Conservation (phyloP, 2,113 vertebrate species). For the Amazona vittata region DNA sequence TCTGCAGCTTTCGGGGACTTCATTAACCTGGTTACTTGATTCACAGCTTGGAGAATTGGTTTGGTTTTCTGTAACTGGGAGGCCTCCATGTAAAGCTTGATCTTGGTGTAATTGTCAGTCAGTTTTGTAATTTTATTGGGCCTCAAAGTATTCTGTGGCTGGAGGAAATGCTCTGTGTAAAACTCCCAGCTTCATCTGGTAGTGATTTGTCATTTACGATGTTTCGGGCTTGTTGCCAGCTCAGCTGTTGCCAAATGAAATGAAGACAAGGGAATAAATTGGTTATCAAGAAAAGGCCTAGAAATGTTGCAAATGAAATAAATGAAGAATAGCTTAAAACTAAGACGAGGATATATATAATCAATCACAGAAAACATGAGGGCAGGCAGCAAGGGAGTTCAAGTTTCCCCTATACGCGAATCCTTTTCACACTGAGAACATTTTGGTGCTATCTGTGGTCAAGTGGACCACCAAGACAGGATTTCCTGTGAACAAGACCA, state of each 20-base stretch:
- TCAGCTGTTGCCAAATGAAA: constrained; percentile 75
- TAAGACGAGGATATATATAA: constrained; percentile 17
- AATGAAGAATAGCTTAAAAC: constrained; percentile 58
- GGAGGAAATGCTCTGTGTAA: constrained; percentile 74
- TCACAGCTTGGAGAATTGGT: constrained; percentile 41
- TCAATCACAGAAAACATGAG: constrained; percentile 13
- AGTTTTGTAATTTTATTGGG: constrained; percentile 64
- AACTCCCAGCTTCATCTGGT: constrained; percentile 81
- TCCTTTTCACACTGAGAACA: not conserved
- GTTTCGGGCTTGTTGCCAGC: constrained; percentile 78
- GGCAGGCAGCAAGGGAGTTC: not conserved
- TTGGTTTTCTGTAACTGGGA: constrained; percentile 9
- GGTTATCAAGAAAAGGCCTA: constrained; percentile 72
- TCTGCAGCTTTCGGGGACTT: not conserved
- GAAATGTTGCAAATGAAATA: constrained; percentile 70
- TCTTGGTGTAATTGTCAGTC: constrained; percentile 57
- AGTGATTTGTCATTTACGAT: constrained; percentile 84
- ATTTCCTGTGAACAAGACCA: not conserved
- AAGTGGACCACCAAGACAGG: constrained; percentile 18
- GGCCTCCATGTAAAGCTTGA: constrained; percentile 33
- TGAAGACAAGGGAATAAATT: constrained; percentile 76
- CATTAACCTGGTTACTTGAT: not conserved
- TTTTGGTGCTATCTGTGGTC: not conserved
- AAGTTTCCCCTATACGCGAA: not conserved
- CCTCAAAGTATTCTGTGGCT: constrained; percentile 58